Evolutionary conservation across 2,888 invertebrate species (phyloP), one percentile per base, ranked within the genome.

Genomic region (Marasmarcha lunaedactyla): DNA sequence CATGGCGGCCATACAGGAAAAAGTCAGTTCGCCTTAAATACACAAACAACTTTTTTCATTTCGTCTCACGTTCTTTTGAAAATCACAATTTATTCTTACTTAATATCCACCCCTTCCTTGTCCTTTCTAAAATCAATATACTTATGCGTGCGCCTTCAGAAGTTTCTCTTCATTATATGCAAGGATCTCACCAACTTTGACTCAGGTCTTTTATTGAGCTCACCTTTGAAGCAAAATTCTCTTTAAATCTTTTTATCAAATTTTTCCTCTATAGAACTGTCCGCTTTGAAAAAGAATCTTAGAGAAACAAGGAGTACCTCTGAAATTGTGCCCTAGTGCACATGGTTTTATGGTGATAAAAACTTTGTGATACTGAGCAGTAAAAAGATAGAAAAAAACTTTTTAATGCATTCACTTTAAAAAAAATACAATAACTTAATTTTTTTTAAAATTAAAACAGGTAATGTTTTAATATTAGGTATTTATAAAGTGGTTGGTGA

Each of bases 21-120:
- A n/a, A n/a, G n/a, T n/a, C n/a, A n/a, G n/a, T n/a, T n/a, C n/a
- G n/a, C n/a, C n/a, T n/a, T n/a, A n/a, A n/a, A n/a, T n/a, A n/a
- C n/a, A n/a, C n/a, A n/a, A n/a, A n/a, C n/a, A n/a, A 20, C 3
- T 3, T 20, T 20, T 20, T 41, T 41, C 43, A 39, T 44, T 40
- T 42, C 33, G 11, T 30, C 10, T 30, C 6, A 30, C 11, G 30
- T 11, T 6, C n/a, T 11, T 11, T 30, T 30, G 2, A 11, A 30
- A 30, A 3, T 67, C 67, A 58, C 63, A 65, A 70, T 67, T 64
- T 71, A 67, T 66, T 66, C 54, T 51, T 48, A 54, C 58, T 52
- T 53, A 63, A 63, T 73, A 57, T 63, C 77, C 74, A 74, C 76
- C 78, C 76, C 71, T 74, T 71, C 60, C 70, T 55, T 72, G 73